A percentile compares a stretch with the other conserved stretches of the same genome.
phyloP scores from a whole-genome alignment of 2,113 vertebrate species.

The Paratilapia polleni region DNA sequence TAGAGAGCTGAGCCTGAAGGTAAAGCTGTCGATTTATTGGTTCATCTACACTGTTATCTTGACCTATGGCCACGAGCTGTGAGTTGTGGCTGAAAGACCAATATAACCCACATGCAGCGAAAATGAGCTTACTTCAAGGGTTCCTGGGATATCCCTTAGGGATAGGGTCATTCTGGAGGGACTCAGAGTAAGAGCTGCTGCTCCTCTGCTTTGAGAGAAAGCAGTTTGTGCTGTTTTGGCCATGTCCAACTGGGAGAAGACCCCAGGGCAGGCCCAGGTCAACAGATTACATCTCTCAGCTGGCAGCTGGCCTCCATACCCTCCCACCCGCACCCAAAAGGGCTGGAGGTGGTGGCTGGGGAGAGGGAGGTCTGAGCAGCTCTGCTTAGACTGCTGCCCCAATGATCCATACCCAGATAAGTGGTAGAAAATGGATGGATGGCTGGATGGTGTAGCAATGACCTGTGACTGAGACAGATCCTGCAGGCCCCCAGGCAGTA shows the following conservation, averaged over 20 bases:
- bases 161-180: not conserved
- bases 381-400: not conserved
- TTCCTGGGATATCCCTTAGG: not conserved
- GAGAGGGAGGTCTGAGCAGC: not conserved
- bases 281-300: constrained; percentile 9
- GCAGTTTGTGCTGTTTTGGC: not conserved
- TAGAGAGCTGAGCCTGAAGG: not conserved
- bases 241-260: not conserved
- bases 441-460: not conserved
- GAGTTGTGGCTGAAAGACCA: not conserved
- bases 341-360: not conserved
- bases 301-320: not conserved
- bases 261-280: not conserved
- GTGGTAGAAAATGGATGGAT: not conserved
- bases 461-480: constrained; percentile 1
- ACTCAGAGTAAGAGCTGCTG: not conserved
- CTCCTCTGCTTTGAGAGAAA: not conserved
- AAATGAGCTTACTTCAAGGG: not conserved
- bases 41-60: not conserved
- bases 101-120: not conserved
- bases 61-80: not conserved
- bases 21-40: not conserved
- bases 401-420: constrained; percentile 1
- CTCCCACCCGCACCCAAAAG: not conserved
- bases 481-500: not conserved